Evolutionary conservation across 2,888 invertebrate genomes (phyloP), one percentile per base, ranked within the genome.

Genomic region (Odontomyia ornata): DNA sequence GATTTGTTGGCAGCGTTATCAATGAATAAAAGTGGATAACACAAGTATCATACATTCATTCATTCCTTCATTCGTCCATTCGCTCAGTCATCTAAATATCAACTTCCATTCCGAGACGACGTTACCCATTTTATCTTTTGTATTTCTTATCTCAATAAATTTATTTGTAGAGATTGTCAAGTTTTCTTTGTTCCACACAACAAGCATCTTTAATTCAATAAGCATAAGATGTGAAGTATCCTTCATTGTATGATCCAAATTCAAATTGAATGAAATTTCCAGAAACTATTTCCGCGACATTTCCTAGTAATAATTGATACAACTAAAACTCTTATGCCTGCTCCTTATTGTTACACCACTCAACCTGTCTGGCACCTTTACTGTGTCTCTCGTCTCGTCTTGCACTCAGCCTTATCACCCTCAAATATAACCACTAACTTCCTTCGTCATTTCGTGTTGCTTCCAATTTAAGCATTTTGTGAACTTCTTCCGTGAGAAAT

Each of bases 251-350:
- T 36, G 52, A 72, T 30, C 56, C 28, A 56, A 72, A 72, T 72
- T 52, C 72, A 21, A 56, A n/a, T 21, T 56, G 57, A 73, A 73
- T 30, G 3, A 30, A 73, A 73, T 73, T 60, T 30, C 57, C 57
- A 57, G 43, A 60, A 73, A 73, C 57, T 57, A 60, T 60, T 57
- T 73, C 57, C 73, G 57, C 73, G 73, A 73, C 57, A 73, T 73
- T 73, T 73, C 57, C 73, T 57, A 13, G 28, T 60, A 73, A 73
- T 73, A 73, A 73, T 73, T 73, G 36, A 73, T 73, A 30, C 15
- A 36, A 73, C 57, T 36, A 60, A 69, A 69, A 69, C 21, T 46
- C 46, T 15, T 47, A 69, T 46, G 69, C 47, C 43, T 23, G 47
- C 67, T 46, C 67, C n/a, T 52, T 18, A 21, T 60, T 36, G 43